These are phyloP conservation scores for Meteorus colon DNA, from an alignment of 2,888 invertebrate species.

Conservation along the genomic window DNA sequence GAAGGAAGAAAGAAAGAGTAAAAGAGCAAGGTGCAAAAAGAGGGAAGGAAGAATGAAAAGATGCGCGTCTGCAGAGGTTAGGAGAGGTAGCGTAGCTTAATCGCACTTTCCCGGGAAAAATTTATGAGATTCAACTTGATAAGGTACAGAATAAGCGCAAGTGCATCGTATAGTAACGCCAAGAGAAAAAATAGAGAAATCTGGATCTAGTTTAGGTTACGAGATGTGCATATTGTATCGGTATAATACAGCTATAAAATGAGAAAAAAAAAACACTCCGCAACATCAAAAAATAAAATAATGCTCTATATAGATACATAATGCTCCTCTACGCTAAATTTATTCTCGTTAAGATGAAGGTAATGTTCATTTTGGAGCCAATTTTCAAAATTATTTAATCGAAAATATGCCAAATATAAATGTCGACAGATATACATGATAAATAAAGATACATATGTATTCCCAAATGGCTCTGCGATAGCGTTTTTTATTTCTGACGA, in stretches of 20 bases:
- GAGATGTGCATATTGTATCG: constrained; percentile 17
- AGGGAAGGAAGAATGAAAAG: constrained; percentile 43
- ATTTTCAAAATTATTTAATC: constrained; percentile 22
- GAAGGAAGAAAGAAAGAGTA: constrained; percentile 46
- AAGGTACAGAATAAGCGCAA: constrained; percentile 57
- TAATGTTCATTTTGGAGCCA: neutral
- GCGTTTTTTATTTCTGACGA: constrained; percentile 14
- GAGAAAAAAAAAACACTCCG: constrained; percentile 20
- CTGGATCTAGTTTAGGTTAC: constrained; percentile 30
- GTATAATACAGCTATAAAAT: constrained; percentile 15
- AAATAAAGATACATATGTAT: too few relatives aligned
- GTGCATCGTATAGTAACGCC: constrained; percentile 10
- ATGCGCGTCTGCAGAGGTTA: constrained; percentile 26
- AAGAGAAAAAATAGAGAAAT: constrained; percentile 14
- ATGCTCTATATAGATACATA: neutral
- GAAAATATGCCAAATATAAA: neutral
- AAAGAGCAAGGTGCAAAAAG: constrained; percentile 39
- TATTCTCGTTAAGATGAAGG: neutral
- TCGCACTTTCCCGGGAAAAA: constrained; percentile 69
- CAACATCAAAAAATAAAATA: constrained; percentile 46
- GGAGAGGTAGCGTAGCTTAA: constrained; percentile 65
- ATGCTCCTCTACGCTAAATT: neutral
- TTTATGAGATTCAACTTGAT: constrained; percentile 72
- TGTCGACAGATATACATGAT: neutral
- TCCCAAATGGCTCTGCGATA: constrained; percentile 13